Conservation (phyloP, 2,113 vertebrate genomes). For the Sterna hirundo region DNA sequence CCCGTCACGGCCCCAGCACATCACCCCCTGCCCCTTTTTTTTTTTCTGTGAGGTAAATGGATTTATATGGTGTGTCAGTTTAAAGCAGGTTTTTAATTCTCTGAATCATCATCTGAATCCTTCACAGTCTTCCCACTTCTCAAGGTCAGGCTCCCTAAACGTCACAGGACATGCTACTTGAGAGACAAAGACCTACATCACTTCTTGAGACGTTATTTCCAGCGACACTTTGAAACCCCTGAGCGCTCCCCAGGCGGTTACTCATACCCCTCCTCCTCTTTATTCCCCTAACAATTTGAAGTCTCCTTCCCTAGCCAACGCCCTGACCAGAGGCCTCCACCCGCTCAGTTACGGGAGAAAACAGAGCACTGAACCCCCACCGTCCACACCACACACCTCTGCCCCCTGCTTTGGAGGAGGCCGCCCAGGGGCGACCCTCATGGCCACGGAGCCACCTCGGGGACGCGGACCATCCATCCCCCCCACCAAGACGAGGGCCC, state of each 20-base stretch:
- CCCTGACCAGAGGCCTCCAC: neutral
- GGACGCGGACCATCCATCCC: too few relatives aligned
- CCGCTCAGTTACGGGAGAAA: rapidly evolving
- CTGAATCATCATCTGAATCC: neutral
- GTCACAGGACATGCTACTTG: rapidly evolving
- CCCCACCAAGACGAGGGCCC: too few relatives aligned
- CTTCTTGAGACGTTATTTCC: neutral
- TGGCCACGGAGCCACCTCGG: rapidly evolving
- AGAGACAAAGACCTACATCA: too few relatives aligned
- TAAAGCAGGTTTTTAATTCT: neutral
- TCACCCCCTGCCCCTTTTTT: neutral
- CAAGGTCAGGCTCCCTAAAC: neutral
- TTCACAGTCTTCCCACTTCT: neutral
- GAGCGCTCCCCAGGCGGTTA: rapidly evolving
- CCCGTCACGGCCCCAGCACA: neutral
- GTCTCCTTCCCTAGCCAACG: rapidly evolving
- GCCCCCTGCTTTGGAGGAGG: neutral
- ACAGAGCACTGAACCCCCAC: neutral
- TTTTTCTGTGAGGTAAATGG: rapidly evolving
- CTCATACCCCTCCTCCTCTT: rapidly evolving
- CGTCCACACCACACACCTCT: rapidly evolving
- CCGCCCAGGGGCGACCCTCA: rapidly evolving
- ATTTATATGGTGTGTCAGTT: neutral
- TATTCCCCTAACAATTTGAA: rapidly evolving
- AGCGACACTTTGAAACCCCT: neutral